A percentile compares a stretch with the other conserved stretches of the same genome.
Evolutionary conservation across 2,888 invertebrate genomes (phyloP).

Genomic region (Eilema caniola): DNA sequence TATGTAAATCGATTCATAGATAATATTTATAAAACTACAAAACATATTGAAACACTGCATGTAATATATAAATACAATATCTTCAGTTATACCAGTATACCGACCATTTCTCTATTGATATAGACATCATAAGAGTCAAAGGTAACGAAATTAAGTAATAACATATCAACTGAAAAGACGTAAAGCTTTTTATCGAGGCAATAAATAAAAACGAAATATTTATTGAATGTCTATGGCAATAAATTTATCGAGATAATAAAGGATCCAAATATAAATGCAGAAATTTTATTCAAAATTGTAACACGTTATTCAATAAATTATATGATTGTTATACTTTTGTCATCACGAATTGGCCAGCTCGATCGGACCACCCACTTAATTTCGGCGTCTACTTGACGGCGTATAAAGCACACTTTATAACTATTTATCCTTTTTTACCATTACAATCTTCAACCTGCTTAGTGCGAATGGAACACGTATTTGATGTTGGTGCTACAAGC

Average conservation of each 20-base stretch:
- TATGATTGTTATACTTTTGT: background rate
- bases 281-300: constrained; percentile 1
- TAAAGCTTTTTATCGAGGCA: constrained; percentile 1
- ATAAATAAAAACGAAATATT: constrained; percentile 6
- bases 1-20: no score
- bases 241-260: constrained; percentile 9
- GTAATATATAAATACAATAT: no score
- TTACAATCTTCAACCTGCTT: no score
- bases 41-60: no score
- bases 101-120: background rate
- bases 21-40: no score
- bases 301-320: background rate
- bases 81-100: background rate
- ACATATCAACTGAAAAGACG: constrained; percentile 5
- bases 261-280: background rate
- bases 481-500: no score
- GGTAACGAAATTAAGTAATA: background rate
- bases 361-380: no score
- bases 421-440: no score
- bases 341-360: background rate
- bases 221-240: background rate
- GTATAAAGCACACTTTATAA: no score
- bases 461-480: no score
- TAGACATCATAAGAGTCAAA: background rate
- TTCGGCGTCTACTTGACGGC: no score